Evolutionary conservation across 2,888 invertebrate genomes (phyloP), one percentile per base, ranked within the genome.

Genomic region (Drosophila infuscata): DNA sequence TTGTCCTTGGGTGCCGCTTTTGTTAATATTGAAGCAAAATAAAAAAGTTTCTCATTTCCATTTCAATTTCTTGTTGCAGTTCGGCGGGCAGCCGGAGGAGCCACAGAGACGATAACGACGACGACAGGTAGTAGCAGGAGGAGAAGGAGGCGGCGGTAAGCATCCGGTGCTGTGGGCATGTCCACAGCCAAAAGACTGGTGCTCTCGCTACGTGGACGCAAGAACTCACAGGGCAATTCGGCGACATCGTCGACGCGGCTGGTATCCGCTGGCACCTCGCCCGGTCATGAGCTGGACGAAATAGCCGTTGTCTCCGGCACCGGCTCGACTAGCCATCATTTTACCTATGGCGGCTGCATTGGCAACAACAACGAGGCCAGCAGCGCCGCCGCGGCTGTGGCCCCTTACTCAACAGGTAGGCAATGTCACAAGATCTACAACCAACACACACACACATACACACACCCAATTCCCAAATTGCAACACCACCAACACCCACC

Each of bases 251-350:
- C 93, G 68, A 93, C 93, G 76, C 94, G 94, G 83, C 92, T 94
- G 82, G 94, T 94, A 82, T 94, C 94, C 74, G 92, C 92, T 77
- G 92, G 92, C 81, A 91, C 91, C 70, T 93, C 93, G 76, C 92
- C 92, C 57, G 93, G 93, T 67, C 95, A 95, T 93, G 95, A 95
- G 91, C 93, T 95, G 78, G 95, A 95, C 88, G 95, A 95, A 93
- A 95, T 96, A 89, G 95, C 96, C 72, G 94, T 96, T 82, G 95
- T 96, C 78, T 95, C 95, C 57, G 95, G 95, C 80, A 94, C 94
- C 82, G 95, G 95, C 71, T 92, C 93, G 76, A 92, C 93, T 58
- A 92, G 91, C 80, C 92, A 93, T 88, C 92, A 91, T 84, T 88
- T 92, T 81, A 86, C 92, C 75, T 92, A 92, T 90, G 92, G 91